Evolutionary conservation across 2,113 vertebrate species (phyloP).

Genomic region (Ictidomys tridecemlineatus): DNA sequence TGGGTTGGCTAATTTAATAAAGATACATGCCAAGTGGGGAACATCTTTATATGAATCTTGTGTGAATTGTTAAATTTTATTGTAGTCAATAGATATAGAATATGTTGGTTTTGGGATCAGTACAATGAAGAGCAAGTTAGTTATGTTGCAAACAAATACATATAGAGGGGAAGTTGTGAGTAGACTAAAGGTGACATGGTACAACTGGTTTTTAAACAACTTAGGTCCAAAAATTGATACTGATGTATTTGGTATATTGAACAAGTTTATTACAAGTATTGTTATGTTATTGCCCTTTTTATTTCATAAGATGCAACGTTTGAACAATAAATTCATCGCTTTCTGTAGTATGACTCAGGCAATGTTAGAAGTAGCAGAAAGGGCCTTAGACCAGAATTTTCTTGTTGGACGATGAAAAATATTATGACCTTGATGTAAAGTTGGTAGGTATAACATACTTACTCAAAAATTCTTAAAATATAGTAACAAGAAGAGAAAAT

Average conservation of each 20-base stretch:
- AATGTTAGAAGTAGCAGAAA: background rate
- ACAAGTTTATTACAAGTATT: background rate
- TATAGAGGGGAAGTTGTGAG: background rate
- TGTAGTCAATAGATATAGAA: too few species aligned
- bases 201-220: background rate
- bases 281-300: background rate
- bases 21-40: background rate
- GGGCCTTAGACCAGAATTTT: background rate
- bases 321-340: background rate
- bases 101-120: background rate
- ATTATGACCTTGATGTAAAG: background rate
- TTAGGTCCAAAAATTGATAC: background rate
- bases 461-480: background rate
- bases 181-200: too few species aligned
- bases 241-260: background rate
- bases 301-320: background rate
- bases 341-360: too few species aligned
- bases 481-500: background rate
- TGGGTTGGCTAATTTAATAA: background rate
- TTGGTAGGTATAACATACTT: background rate
- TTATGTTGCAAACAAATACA: background rate
- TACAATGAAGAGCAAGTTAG: rapidly evolving
- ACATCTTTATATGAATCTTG: background rate
- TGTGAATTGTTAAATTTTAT: background rate
- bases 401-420: background rate